Base-by-base conservation (phyloP, 2,113 vertebrate species). In the Saimiri boliviensis region DNA sequence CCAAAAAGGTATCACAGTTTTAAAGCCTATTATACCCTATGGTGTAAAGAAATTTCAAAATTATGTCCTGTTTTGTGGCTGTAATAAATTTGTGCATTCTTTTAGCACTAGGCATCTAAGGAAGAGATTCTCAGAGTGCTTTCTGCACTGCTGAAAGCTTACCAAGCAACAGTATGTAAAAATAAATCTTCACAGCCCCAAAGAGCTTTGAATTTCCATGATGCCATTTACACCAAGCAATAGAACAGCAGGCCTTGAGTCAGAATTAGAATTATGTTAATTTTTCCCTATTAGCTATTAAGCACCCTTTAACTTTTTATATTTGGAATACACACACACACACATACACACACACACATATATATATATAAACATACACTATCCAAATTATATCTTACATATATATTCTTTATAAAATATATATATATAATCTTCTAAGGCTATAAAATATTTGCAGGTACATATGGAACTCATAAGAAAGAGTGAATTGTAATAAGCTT, bases 151-250 rank as follows among this genome's bases (percentile, higher is more conserved):
- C 84, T 63, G n/a, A 96, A 96, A 96, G 35, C 32, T 45, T 90
- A 84, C 93, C 93, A 98, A 93, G 92, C 89, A 93, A 97, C 89
- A 92, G 95, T 20, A 81, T 45, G 66, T 93, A 95, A 97, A 97
- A 97, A 97, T 97, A 97, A 93, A 95, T 42, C n/a, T 93, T 97
- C 89, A 92, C 87, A 97, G 60, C 13, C 35, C 66, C 84, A 91
- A 70, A 52, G 27, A 89, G 77, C 79, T 89, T 68, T 89, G 54
- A 86, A 79, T 96, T 96, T 93, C 60, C 32, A 92, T 73, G 71
- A 86, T 47, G 86, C 49, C 83, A 93, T 97, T 95, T 90, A 92
- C 42, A 96, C 49, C 58, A 92, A 93, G 42, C 37, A 86, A 60
- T 12, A 66, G 49, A 93, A 40, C 63, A 94, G 70, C 40, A 93